These are phyloP conservation scores for Oncorhynchus clarkii DNA, from an alignment of 2,113 vertebrate species.

Conservation along the genomic window DNA sequence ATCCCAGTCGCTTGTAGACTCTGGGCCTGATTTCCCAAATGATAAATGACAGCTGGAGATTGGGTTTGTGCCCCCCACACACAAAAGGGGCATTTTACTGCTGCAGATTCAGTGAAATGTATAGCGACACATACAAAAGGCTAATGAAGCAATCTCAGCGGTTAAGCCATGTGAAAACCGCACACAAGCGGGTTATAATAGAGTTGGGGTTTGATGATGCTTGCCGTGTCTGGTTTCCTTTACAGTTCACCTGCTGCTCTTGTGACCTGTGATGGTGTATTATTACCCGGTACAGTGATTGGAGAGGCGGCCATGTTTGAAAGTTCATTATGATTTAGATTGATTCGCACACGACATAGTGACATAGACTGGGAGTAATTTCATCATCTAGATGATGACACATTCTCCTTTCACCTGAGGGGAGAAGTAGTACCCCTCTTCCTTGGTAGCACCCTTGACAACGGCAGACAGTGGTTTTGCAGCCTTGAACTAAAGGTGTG, in stretches of 20 bases:
- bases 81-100: conserved; percentile 9
- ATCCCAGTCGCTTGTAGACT: conserved; percentile 32
- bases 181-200: not conserved
- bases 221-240: not conserved
- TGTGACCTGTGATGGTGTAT: not conserved
- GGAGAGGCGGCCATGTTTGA: too few relatives aligned
- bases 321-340: too few relatives aligned
- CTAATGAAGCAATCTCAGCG: not conserved
- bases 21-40: conserved; percentile 44
- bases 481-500: conserved; percentile 3
- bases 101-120: conserved; percentile 4
- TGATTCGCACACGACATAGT: too few relatives aligned
- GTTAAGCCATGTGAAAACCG: not conserved
- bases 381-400: not conserved
- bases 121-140: conserved; percentile 1
- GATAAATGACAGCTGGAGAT: conserved; percentile 44
- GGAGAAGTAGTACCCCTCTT: not conserved
- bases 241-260: not conserved
- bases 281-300: too few relatives aligned
- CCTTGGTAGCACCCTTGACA: not conserved
- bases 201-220: not conserved
- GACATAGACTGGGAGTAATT: too few relatives aligned
- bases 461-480: not conserved
- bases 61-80: conserved; percentile 19
- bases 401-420: not conserved